Conservation (phyloP, 1,140 invertebrate species). For the Druon quercuslanigerum region DNA sequence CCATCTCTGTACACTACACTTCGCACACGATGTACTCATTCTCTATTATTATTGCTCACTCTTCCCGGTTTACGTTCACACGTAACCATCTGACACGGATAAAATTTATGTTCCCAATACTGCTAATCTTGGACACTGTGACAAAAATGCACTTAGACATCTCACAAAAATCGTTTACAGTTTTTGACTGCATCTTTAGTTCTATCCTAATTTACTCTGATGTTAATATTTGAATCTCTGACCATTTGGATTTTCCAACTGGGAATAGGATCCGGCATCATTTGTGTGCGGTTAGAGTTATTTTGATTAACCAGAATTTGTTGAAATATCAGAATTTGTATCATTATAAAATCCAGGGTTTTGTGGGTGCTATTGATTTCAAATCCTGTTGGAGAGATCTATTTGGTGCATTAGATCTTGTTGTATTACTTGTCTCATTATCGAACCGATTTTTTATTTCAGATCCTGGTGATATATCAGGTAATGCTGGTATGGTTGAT, state of each 20-base stretch:
- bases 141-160: too few relatives aligned
- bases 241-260: too few relatives aligned
- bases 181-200: too few relatives aligned
- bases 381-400: background rate
- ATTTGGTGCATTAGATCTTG: background rate
- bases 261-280: too few relatives aligned
- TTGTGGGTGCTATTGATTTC: background rate
- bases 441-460: background rate
- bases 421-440: background rate
- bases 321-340: too few relatives aligned
- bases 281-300: too few relatives aligned
- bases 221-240: too few relatives aligned
- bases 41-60: background rate
- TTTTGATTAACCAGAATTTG: too few relatives aligned
- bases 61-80: background rate
- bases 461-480: background rate
- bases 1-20: conserved; percentile 16
- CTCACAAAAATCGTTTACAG: too few relatives aligned
- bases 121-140: background rate
- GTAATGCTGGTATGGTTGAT: background rate
- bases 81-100: background rate
- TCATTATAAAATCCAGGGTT: too few relatives aligned
- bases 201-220: too few relatives aligned
- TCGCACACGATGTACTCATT: conserved; percentile 22
- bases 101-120: background rate